Conservation (phyloP, 2,113 vertebrate species). For the Engystomops pustulosus region DNA sequence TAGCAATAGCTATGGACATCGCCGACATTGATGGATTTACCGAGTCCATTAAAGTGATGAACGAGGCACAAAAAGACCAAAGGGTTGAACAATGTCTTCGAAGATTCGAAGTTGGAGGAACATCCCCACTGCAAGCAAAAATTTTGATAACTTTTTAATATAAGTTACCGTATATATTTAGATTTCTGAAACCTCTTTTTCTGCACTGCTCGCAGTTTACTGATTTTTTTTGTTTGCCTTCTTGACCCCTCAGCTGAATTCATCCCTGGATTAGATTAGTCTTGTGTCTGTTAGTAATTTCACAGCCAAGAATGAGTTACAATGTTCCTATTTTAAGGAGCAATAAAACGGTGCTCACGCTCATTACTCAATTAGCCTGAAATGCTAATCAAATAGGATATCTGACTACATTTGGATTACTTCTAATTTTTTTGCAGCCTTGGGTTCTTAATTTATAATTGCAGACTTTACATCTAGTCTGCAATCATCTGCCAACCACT, state of each 20-base stretch:
- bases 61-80: no score
- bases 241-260: conserved; percentile 37
- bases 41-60: neutral
- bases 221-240: neutral
- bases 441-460: conserved; percentile 18
- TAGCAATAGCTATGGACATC: no score
- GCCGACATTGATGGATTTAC: neutral
- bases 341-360: conserved; percentile 32
- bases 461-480: neutral
- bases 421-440: conserved; percentile 41
- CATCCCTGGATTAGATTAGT: conserved; percentile 49
- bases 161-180: no score
- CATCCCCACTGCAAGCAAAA: no score
- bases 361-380: conserved; percentile 35
- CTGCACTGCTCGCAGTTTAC: neutral
- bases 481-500: neutral
- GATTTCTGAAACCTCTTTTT: neutral
- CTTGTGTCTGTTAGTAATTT: conserved; percentile 47
- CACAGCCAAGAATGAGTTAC: conserved; percentile 37
- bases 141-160: no score
- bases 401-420: conserved; percentile 43
- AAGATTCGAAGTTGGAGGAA: no score
- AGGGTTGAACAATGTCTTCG: no score
- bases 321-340: conserved; percentile 38
- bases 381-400: conserved; percentile 37